phyloP scores from a whole-genome alignment of 2,888 invertebrate genomes.

The Entomobrya multifasciata region DNA sequence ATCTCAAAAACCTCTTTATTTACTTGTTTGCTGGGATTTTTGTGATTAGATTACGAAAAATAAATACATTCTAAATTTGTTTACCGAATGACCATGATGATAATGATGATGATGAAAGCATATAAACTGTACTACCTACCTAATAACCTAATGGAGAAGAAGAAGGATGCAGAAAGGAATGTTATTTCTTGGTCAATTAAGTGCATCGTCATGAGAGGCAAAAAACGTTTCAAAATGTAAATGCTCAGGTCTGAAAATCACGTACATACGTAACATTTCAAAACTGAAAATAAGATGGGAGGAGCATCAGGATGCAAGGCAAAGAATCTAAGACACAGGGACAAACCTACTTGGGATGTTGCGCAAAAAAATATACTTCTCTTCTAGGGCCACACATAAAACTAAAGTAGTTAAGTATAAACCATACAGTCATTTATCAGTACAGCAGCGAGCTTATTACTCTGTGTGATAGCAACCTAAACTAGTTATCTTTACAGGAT shows the following conservation, averaged over 20 bases:
- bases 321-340: background rate
- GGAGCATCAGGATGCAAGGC: background rate
- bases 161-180: background rate
- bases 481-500: slow-evolving; percentile 41
- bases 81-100: slow-evolving; percentile 21
- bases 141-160: background rate
- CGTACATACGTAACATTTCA: background rate
- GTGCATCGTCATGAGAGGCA: slow-evolving; percentile 11
- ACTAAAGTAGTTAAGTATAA: background rate
- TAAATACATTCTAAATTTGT: slow-evolving; percentile 29
- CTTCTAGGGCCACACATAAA: slow-evolving; percentile 34
- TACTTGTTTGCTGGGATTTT: background rate
- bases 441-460: background rate
- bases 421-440: slow-evolving; percentile 32
- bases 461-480: slow-evolving; percentile 9
- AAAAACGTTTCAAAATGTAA: background rate
- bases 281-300: slow-evolving; percentile 12
- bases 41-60: slow-evolving; percentile 31
- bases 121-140: background rate
- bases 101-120: background rate
- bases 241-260: background rate
- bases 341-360: background rate
- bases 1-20: slow-evolving; percentile 19
- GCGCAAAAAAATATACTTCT: slow-evolving; percentile 33
- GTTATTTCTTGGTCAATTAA: slow-evolving; percentile 29